Evolutionary conservation across 2,113 vertebrate species (phyloP).

Genomic region (Gracilinanus agilis): DNA sequence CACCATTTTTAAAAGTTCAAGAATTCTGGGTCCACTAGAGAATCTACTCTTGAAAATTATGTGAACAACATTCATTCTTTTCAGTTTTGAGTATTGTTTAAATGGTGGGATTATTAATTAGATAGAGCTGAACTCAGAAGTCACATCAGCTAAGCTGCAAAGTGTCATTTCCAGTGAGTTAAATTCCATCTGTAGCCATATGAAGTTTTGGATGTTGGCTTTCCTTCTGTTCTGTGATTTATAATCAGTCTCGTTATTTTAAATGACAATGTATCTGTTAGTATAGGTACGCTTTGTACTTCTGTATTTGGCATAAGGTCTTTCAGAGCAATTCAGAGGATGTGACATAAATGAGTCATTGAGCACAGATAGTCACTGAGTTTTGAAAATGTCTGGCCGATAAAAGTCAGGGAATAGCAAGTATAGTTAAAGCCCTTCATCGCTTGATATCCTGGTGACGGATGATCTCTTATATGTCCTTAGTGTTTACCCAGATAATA

Average conservation of each 20-base stretch:
- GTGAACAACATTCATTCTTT: background rate
- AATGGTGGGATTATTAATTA: background rate
- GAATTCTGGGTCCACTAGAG: background rate
- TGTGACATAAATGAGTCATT: background rate
- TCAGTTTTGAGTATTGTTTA: background rate
- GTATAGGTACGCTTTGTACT: background rate
- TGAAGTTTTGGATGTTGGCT: background rate
- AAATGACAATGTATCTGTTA: background rate
- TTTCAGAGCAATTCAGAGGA: background rate
- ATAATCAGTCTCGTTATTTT: slow-evolving; percentile 6
- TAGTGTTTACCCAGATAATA: background rate
- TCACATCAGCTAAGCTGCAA: background rate
- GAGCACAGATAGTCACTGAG: slow-evolving; percentile 11
- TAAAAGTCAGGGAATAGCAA: background rate
- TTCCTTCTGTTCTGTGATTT: background rate
- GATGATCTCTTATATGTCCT: background rate
- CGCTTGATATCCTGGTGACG: background rate
- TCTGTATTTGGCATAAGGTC: background rate
- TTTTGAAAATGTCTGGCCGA: slow-evolving; percentile 1
- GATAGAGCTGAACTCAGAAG: background rate
- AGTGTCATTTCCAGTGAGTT: background rate
- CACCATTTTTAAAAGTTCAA: slow-evolving; percentile 20
- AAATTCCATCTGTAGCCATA: background rate
- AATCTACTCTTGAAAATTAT: background rate
- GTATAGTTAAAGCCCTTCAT: background rate